Percentiles rank a stretch among this genome's conserved stretches.
phyloP scores from a whole-genome alignment of 2,113 vertebrate species.

The Halcyon senegalensis region DNA sequence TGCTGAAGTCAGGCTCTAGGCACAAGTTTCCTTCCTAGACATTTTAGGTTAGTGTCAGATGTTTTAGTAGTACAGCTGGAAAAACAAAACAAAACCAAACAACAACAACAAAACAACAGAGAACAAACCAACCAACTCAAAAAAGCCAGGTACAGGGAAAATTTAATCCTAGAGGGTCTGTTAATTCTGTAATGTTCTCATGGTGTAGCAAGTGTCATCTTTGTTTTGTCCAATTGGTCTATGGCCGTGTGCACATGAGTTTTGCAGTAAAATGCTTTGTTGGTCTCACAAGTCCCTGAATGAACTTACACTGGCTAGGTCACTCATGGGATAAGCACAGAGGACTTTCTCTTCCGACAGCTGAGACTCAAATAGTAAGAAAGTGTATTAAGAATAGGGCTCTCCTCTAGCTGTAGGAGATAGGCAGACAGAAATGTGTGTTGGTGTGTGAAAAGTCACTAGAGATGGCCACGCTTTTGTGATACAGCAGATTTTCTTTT shows the following conservation, averaged over 20 bases:
- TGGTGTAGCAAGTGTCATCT: not conserved
- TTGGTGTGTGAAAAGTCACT: not conserved
- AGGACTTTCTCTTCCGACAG: not conserved
- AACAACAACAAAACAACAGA: no score
- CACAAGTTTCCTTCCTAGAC: not conserved
- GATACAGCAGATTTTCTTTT: not conserved
- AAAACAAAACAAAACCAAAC: not conserved
- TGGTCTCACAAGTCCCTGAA: not conserved
- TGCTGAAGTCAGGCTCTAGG: not conserved
- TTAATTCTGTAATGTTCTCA: not conserved
- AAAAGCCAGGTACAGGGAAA: not conserved
- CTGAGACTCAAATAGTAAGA: not conserved
- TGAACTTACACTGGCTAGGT: not conserved
- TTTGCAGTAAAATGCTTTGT: not conserved
- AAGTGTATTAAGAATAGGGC: not conserved
- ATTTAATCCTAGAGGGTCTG: not conserved
- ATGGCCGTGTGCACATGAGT: rapidly evolving
- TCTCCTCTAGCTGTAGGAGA: not conserved
- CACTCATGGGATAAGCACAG: not conserved
- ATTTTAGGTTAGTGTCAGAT: not conserved
- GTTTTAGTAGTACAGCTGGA: not conserved
- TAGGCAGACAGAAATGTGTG: not conserved
- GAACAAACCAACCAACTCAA: not conserved
- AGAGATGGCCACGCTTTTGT: not conserved
- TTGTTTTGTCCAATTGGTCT: not conserved